phyloP scores from a whole-genome alignment of 2,797 vertebrate species.

The Hypotaenidia okinawae region DNA sequence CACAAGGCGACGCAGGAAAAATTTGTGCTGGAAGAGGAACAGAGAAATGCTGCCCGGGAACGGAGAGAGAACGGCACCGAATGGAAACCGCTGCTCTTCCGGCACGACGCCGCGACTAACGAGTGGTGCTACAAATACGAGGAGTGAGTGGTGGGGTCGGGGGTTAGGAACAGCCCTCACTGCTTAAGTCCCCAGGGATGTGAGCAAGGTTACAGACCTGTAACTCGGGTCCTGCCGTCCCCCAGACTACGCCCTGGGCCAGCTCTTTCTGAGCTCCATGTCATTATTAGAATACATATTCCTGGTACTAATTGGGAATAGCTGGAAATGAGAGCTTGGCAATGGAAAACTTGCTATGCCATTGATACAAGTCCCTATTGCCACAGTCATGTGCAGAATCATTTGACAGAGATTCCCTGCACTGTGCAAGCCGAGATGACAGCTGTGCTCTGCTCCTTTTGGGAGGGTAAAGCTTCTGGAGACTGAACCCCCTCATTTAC shows the following conservation, averaged over 20 bases:
- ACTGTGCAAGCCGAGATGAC: not conserved
- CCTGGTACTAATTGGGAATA: not conserved
- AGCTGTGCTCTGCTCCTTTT: not conserved
- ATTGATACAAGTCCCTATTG: not conserved
- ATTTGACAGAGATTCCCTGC: not conserved
- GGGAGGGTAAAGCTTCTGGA: not conserved
- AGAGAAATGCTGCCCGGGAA: conserved; percentile 83
- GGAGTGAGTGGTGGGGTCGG: conserved; percentile 81
- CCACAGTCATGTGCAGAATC: not conserved
- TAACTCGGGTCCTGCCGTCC: not conserved
- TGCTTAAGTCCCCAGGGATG: not conserved
- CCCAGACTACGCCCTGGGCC: not conserved
- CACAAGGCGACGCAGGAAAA: conserved; percentile 92
- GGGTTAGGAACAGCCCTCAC: not conserved
- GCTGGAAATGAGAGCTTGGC: not conserved
- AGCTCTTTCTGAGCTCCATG: not conserved
- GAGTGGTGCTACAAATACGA: conserved; percentile 92
- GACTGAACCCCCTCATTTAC: not conserved
- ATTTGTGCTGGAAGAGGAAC: conserved; percentile 91
- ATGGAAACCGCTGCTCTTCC: conserved; percentile 88
- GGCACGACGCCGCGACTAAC: conserved; percentile 75
- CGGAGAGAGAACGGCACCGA: conserved; percentile 79
- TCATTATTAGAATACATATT: not conserved
- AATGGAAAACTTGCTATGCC: not conserved
- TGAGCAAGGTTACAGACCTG: not conserved